A percentile compares a stretch with the other conserved stretches of the same genome.
Evolutionary conservation across 1,140 invertebrate genomes (phyloP).

Genomic region (Euura saliciscinereae): DNA sequence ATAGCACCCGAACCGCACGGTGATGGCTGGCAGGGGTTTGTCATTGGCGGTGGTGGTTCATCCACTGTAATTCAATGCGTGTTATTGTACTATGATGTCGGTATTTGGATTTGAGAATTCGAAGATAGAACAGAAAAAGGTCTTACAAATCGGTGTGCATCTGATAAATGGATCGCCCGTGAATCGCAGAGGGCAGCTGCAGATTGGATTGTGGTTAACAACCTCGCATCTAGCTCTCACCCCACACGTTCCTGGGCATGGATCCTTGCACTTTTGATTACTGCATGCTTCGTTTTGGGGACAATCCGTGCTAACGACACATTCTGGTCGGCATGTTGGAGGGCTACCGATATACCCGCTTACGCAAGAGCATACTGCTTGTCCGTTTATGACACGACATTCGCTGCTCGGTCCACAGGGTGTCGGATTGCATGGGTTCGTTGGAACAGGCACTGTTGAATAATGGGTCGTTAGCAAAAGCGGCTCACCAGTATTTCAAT

Average conservation of each 20-base stretch:
- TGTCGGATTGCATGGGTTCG: slow-evolving; percentile 64
- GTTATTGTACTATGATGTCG: slow-evolving; percentile 8
- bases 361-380: slow-evolving; percentile 58
- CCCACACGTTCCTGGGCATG: slow-evolving; percentile 66
- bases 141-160: slow-evolving; percentile 65
- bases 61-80: slow-evolving; percentile 38
- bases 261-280: slow-evolving; percentile 63
- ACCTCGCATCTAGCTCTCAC: slow-evolving; percentile 61
- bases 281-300: slow-evolving; percentile 58
- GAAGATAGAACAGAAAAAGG: slow-evolving; percentile 3
- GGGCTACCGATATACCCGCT: slow-evolving; percentile 60
- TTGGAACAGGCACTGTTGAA: slow-evolving; percentile 22
- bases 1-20: slow-evolving; percentile 71
- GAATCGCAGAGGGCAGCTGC: slow-evolving; percentile 57
- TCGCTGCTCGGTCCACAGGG: slow-evolving; percentile 58
- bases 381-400: slow-evolving; percentile 38
- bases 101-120: slow-evolving; percentile 12
- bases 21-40: slow-evolving; percentile 68
- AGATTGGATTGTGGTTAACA: slow-evolving; percentile 62
- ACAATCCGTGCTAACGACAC: slow-evolving; percentile 63
- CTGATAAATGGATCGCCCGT: slow-evolving; percentile 64
- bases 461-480: neutral
- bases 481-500: neutral
- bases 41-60: slow-evolving; percentile 44
- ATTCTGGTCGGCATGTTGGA: slow-evolving; percentile 59